Evolutionary conservation across 2,888 invertebrate species (phyloP), one percentile per base, ranked within the genome.

Genomic region (Tupiocoris notatus): DNA sequence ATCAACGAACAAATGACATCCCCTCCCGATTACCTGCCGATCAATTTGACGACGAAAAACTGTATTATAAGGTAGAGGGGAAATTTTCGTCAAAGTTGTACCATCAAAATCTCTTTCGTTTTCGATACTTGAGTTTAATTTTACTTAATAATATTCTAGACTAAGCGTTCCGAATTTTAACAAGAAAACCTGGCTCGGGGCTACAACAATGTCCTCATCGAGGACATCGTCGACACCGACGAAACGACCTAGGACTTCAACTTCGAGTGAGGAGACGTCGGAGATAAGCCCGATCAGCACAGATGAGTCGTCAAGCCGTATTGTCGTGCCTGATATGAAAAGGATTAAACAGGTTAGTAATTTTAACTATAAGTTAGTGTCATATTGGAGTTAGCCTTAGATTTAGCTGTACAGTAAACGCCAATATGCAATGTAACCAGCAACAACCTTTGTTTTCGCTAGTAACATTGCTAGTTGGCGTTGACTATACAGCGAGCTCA

Each of bases 61-160:
- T 79, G 79, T 62, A 77, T 79, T 17, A 77, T 78, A 56, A 61
- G 68, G 71, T 71, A n/a, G n/a, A n/a, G n/a, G n/a, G n/a, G n/a
- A n/a, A n/a, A n/a, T n/a, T n/a, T n/a, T n/a, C n/a, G n/a, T n/a
- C n/a, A n/a, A n/a, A n/a, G n/a, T n/a, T n/a, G n/a, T n/a, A n/a
- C n/a, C n/a, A n/a, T n/a, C n/a, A n/a, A n/a, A n/a, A n/a, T n/a
- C n/a, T n/a, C n/a, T n/a, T n/a, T n/a, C n/a, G n/a, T n/a, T n/a
- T n/a, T n/a, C n/a, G n/a, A n/a, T n/a, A n/a, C n/a, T n/a, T n/a
- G n/a, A n/a, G n/a, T n/a, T 64, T 22, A 1, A 22, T 64, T 23
- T 22, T 24, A 24, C 21, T 24, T 1, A 39, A 39, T 39, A 39
- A 39, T 24, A 24, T 58, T 61, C 1, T 24, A 71, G 71, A 25